These are phyloP conservation scores for Butastur rufipennis DNA, from an alignment of 2,113 vertebrate genomes.

Conservation along the genomic window DNA sequence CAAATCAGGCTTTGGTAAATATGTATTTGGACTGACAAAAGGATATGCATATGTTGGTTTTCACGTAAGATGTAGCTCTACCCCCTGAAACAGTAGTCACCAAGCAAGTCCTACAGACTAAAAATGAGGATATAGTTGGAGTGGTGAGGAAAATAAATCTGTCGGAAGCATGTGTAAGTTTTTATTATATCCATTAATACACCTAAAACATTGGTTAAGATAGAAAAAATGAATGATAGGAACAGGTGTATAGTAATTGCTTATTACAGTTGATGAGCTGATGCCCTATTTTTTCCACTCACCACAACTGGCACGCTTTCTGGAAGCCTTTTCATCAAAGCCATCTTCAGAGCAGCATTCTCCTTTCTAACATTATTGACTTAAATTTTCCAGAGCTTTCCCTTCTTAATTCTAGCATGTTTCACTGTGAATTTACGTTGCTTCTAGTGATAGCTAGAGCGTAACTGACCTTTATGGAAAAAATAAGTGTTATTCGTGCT, in stretches of 20 bases:
- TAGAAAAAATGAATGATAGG: not conserved
- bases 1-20: not conserved
- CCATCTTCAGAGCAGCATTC: not conserved
- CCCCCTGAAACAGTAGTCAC: not conserved
- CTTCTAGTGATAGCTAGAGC: not conserved
- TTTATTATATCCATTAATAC: not conserved
- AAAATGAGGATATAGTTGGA: not conserved
- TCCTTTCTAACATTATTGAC: not conserved
- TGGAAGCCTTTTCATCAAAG: not conserved
- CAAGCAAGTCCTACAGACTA: not conserved
- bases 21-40: not conserved
- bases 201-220: not conserved
- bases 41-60: not conserved
- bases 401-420: not conserved
- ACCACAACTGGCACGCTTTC: not conserved
- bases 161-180: not conserved
- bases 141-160: not conserved
- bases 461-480: not conserved
- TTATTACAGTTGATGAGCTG: not conserved
- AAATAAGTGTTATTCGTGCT: not conserved
- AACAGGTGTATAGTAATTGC: not conserved
- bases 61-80: not conserved
- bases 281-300: fast-evolving
- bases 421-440: not conserved
- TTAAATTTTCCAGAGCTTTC: not conserved